phyloP scores from a whole-genome alignment of 2,888 invertebrate genomes.

The Drosophila nr. perissopoda region DNA sequence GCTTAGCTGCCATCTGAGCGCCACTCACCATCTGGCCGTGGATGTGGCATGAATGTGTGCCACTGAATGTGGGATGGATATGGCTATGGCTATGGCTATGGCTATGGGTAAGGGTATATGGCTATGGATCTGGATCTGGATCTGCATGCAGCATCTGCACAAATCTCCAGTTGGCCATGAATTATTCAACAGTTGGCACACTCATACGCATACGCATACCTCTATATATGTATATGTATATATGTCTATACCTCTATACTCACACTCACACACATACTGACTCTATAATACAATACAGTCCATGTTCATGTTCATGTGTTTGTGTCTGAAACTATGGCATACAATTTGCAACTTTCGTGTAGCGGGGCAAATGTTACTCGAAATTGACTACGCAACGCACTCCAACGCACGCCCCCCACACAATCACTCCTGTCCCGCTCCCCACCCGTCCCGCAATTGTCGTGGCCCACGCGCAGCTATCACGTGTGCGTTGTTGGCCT shows the following conservation, averaged over 20 bases:
- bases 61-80: background rate
- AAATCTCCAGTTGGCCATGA: conserved; percentile 79
- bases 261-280: background rate
- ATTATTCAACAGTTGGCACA: conserved; percentile 77
- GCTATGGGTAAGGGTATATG: background rate
- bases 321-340: conserved; percentile 57
- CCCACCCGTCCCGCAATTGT: background rate
- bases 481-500: conserved; percentile 29
- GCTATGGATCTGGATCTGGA: conserved; percentile 21
- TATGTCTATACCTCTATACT: background rate
- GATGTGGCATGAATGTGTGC: background rate
- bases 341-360: conserved; percentile 77
- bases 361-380: conserved; percentile 39
- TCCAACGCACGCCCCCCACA: background rate
- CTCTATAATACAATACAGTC: conserved; percentile 15
- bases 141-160: conserved; percentile 65
- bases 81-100: background rate
- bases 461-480: background rate
- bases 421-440: background rate
- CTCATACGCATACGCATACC: conserved; percentile 24
- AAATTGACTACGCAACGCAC: conserved; percentile 52
- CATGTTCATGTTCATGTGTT: background rate
- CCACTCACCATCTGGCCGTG: conserved; percentile 2
- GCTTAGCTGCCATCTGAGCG: conserved; percentile 69
- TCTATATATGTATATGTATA: conserved; percentile 2